Evolutionary conservation across 35 echinoderm and acorn worm genomes (phyloP), one percentile per base, ranked within the genome.

Genomic region (Stichopus chloronotus): DNA sequence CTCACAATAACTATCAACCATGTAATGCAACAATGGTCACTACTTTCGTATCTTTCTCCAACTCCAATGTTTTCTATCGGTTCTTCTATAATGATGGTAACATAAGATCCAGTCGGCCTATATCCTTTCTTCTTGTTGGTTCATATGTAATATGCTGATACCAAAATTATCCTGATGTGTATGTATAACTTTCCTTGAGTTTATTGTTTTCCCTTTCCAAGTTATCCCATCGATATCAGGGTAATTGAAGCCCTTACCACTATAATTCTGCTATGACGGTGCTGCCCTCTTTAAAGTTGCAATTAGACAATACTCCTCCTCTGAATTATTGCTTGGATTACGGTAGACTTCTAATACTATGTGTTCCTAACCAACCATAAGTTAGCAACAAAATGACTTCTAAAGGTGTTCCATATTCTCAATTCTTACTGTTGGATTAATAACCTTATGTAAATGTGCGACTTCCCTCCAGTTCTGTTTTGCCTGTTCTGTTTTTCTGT

Each of bases 221-320:
- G 9, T 5, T 19, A 22, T 58, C 92, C 92, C 84, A 74, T 93
- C 61, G 17, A 93, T 93, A 55, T 63, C 78, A 17, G 78, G 58
- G 55, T 71, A 93, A 72, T 93, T 93, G 76, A 93, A 93, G 9
- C 76, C 92, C 21, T 82, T 82, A 10, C 78, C 9, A 83, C 53
- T n/a, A 84, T 8, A 11, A 92, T 25, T 61, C 91, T 79, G 52
- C 53, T 71, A 72, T 11, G n/a, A 57, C 17, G 19, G 63, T 6
- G 7, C 76, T 8, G 14, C 76, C 56, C 6, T 71, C 23, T 16
- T 63, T 53, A 86, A 25, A 8, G 55, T 21, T 84, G 20, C 21
- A 6, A 6, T 58, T 19, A 93, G 11, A 14, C 23, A 20, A 5
- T 72, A 53, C 6, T 86, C 63, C 4, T 93, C 63, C 17, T 85